These are phyloP conservation scores for Prionace glauca DNA, from an alignment of 2,797 vertebrate species.

Conservation along the genomic window DNA sequence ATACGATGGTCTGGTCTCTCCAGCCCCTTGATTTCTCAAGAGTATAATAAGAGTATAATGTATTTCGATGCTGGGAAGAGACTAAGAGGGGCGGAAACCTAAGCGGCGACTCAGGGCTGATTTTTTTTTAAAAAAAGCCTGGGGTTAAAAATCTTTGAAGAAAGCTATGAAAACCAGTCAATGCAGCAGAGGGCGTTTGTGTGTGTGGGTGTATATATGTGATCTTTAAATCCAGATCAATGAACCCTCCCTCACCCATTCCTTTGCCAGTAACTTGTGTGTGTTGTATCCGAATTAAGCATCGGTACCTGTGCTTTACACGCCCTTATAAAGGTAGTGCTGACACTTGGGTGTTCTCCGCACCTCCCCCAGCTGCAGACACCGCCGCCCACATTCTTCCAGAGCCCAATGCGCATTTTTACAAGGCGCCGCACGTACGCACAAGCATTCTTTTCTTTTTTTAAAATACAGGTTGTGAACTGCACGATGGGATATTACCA, in stretches of 20 bases:
- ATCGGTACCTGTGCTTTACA: not conserved
- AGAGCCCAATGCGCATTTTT: not conserved
- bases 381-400: slow-evolving; percentile 15
- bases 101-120: not conserved
- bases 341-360: too few species aligned
- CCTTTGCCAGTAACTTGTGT: not conserved
- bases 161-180: not conserved
- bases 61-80: not conserved
- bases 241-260: not conserved
- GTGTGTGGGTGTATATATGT: not conserved
- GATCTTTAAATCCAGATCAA: not conserved
- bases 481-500: slow-evolving; percentile 13
- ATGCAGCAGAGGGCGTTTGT: slow-evolving; percentile 23
- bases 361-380: not conserved
- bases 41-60: not conserved
- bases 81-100: not conserved
- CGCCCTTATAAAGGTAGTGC: not conserved
- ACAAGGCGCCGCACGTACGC: not conserved
- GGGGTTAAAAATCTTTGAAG: not conserved
- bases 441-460: not conserved
- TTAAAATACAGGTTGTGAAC: not conserved
- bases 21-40: not conserved
- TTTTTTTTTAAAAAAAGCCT: not conserved
- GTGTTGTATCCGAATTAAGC: not conserved
- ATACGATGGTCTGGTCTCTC: not conserved